Base-by-base conservation (phyloP, 2,888 invertebrate genomes). In the Amorpha juglandis region DNA sequence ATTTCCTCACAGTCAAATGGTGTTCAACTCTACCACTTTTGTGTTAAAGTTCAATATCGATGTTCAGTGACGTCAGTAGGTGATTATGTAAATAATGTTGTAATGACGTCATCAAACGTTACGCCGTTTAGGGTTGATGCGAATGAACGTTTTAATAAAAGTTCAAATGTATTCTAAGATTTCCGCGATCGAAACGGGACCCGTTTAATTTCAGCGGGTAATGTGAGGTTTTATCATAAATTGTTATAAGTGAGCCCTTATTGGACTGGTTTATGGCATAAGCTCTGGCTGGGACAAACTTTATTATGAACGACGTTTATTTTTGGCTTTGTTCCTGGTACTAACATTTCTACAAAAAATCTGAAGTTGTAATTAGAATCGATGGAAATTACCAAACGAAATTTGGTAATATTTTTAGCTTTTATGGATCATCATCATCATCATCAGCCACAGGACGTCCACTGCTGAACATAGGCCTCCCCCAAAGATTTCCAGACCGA, bases 41-140 rank as follows among this genome's bases (percentile, higher is more conserved):
- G 11, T 8, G 16, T 68, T 64, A 69, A 16, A 51, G 62, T 48
- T 47, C 47, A 64, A 38, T 58, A 58, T 58, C 27, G 19, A 47
- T 47, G 21, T 48, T 68, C 63, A 64, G 64, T 35, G 47, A 16
- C 16, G 38, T 69, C 63, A 14, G 64, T 74, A 72, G 76, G 81
- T 83, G 86, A 88, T 89, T 89, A 89, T 88, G 88, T 86, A 87
- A 89, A 89, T 88, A 84, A 80, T 81, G 79, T 79, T 78, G 78
- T 87, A 87, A 89, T 86, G 87, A 84, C 82, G 82, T 84, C 87
- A 88, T 87, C 83, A 84, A 71, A 71, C 79, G 86, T 83, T 82
- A 82, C 82, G 82, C 84, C 84, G 81, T 84, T 85, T 80, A 69
- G 71, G 77, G 78, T 80, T 82, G 86, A 85, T 83, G 83, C 80